Evolutionary conservation across 2,797 vertebrate species (phyloP), one percentile per base, ranked within the genome.

Genomic region (Nasua narica): DNA sequence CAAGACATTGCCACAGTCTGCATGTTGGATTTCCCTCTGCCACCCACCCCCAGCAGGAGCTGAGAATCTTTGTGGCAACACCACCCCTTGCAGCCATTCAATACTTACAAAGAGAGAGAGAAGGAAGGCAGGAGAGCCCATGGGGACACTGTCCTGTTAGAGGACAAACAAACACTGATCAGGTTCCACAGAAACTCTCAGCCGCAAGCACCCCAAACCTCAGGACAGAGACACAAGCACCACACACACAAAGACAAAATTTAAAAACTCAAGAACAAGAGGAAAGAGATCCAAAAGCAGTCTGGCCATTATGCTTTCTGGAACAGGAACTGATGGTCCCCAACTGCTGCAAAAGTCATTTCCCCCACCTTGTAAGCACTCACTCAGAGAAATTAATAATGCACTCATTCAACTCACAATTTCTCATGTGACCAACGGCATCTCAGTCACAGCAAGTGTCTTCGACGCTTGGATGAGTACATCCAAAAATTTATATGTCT

Each of bases 61-160:
- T 98, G 95, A 98, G 97, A 97, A 98, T 96, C 43, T 96, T 95
- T 98, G 97, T 98, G 98, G 98, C 95, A 96, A 98, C 95, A 97
- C 94, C 98, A 98, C 76, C 97, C 98, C 97, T 97, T 98, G 98
- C 86, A 98, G 97, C 98, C 97, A 98, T 99, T 99, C 99, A 98
- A 99, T 99, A 99, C 99, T 99, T 99, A 99, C 99, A 99, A 99
- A 99, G 98, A 99, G 99, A 99, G 99, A 99, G 98, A 99, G 99
- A 98, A 99, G 99, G 99, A 99, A 99, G 98, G 99, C 99, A 99
- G 99, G 99, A 99, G 99, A 99, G 98, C 99, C 99, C 99, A 99
- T 99, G 98, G 99, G 99, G 98, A 99, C 99, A 98, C 99, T 99
- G 99, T 99, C 99, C 99, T 99, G 99, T 99, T 99, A 99, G 98